Percentiles rank a stretch among this genome's conserved stretches.
These are phyloP conservation scores for Cyprinella venusta DNA, from an alignment of 2,797 vertebrate species.

Conservation along the genomic window DNA sequence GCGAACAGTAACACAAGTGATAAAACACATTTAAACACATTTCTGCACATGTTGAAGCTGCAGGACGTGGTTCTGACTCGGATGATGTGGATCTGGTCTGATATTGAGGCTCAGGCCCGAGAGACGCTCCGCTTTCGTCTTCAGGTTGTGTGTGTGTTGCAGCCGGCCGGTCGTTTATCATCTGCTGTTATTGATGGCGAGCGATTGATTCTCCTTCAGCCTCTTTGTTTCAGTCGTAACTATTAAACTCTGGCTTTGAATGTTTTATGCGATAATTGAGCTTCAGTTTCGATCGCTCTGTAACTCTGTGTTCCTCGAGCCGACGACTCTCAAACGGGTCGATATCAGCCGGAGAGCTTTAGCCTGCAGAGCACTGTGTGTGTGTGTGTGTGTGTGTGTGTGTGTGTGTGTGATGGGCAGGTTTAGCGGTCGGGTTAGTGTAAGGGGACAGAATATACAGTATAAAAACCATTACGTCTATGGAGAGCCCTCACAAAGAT, in stretches of 20 bases:
- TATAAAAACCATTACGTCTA: too few species aligned
- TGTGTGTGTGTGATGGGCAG: too few species aligned
- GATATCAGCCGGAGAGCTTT: background rate
- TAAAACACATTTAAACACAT: background rate
- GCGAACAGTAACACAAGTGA: background rate
- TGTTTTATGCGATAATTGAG: slow-evolving; percentile 39
- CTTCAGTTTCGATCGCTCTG: slow-evolving; percentile 17
- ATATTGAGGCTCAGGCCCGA: background rate
- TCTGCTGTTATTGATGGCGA: slow-evolving; percentile 1
- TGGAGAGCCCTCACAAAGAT: too few species aligned
- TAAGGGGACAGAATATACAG: too few species aligned
- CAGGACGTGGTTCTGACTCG: too few species aligned
- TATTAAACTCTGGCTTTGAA: slow-evolving; percentile 28
- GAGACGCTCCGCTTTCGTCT: background rate
- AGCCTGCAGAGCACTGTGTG: background rate
- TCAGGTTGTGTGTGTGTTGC: background rate
- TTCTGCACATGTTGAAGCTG: background rate
- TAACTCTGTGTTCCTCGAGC: slow-evolving; percentile 7
- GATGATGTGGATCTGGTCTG: background rate
- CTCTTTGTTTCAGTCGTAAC: background rate
- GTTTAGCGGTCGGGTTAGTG: too few species aligned
- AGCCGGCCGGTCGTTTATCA: background rate
- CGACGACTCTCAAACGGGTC: slow-evolving; percentile 13
- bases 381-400: background rate
- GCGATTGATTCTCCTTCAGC: background rate